Evolutionary conservation across 2,113 vertebrate species (phyloP).

Genomic region (Rhinoderma darwinii): DNA sequence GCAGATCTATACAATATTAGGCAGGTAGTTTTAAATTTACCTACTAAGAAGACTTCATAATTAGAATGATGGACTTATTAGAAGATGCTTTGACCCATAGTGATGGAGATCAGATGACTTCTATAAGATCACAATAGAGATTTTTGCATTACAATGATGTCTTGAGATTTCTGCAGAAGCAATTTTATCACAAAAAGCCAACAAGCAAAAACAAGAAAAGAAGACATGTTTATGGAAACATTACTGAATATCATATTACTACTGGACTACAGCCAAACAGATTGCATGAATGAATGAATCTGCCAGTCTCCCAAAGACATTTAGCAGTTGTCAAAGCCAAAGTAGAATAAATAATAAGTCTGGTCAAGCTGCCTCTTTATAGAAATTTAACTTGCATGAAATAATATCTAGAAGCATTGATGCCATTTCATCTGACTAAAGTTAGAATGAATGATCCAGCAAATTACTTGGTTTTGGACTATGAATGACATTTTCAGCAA

Average conservation of each 20-base stretch:
- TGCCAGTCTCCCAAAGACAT: background rate
- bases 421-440: background rate
- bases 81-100: conserved; percentile 7
- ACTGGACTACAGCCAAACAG: background rate
- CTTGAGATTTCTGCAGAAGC: background rate
- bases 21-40: no score
- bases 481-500: background rate
- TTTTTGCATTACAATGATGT: background rate
- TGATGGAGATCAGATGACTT: conserved; percentile 1
- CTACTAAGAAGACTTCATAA: background rate
- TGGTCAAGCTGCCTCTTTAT: background rate
- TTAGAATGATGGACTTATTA: background rate
- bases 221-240: background rate
- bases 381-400: background rate
- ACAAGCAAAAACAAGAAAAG: conserved; percentile 10
- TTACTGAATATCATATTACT: conserved; percentile 20
- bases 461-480: background rate
- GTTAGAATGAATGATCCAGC: background rate
- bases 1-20: no score
- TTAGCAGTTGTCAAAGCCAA: conserved; percentile 1
- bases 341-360: background rate
- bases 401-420: background rate
- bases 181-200: conserved; percentile 20
- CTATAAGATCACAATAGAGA: background rate
- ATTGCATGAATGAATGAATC: background rate